Evolutionary conservation across 1,140 invertebrate species (phyloP).

Genomic region (Microplitis demolitor): DNA sequence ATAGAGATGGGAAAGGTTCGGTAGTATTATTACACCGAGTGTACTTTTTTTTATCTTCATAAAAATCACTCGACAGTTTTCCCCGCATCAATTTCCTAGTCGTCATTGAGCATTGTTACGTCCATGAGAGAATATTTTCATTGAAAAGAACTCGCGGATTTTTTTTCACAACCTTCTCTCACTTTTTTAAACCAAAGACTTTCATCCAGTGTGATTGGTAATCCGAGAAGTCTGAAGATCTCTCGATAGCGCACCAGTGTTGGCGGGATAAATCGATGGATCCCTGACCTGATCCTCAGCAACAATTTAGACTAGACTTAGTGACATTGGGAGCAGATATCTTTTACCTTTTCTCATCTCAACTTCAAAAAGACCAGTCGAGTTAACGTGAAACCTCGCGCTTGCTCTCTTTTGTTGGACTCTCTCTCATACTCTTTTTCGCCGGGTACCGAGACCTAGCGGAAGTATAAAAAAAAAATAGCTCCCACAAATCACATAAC

Average conservation of each 20-base stretch:
- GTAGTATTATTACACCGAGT: too few species aligned
- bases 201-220: neutral
- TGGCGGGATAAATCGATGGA: slow-evolving; percentile 19
- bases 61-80: neutral
- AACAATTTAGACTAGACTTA: slow-evolving; percentile 10
- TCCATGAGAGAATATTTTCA: too few species aligned
- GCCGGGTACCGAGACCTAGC: neutral
- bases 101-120: neutral
- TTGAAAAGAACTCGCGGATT: too few species aligned
- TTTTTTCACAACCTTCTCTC: neutral
- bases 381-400: neutral
- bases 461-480: slow-evolving; percentile 46
- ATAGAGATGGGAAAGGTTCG: neutral
- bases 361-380: neutral
- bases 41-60: neutral
- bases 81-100: neutral
- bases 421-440: too few species aligned
- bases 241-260: neutral
- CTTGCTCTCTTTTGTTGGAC: neutral
- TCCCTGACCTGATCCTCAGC: slow-evolving; percentile 3
- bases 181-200: neutral
- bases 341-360: neutral
- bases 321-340: neutral
- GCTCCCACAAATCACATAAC: slow-evolving; percentile 58
- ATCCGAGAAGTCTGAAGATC: slow-evolving; percentile 11